A percentile compares a stretch with the other conserved stretches of the same genome.
These are phyloP conservation scores for Dryas iulia DNA, from an alignment of 1,140 invertebrate genomes.

Conservation along the genomic window DNA sequence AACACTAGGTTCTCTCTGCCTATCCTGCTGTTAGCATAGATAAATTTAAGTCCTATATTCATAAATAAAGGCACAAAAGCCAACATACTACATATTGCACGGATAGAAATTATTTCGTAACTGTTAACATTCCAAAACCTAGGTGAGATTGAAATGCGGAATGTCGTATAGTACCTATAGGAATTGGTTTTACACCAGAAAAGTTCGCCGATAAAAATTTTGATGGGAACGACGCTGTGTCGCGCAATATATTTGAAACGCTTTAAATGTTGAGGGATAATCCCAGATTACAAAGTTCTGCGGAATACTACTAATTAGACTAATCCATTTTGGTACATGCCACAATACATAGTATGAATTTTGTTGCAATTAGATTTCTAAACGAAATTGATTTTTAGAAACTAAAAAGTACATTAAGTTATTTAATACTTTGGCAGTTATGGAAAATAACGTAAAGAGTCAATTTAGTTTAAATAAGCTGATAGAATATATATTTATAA, in stretches of 20 bases:
- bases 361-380: too few relatives aligned
- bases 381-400: too few relatives aligned
- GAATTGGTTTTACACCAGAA: neutral
- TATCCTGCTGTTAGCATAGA: too few relatives aligned
- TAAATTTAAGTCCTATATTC: too few relatives aligned
- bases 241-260: constrained; percentile 6
- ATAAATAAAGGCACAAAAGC: too few relatives aligned
- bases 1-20: too few relatives aligned
- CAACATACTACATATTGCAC: too few relatives aligned
- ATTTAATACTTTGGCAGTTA: too few relatives aligned
- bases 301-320: constrained; percentile 6
- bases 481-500: too few relatives aligned
- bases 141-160: neutral
- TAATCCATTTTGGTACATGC: constrained; percentile 1
- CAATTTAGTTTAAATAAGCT: too few relatives aligned
- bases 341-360: neutral
- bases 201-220: neutral
- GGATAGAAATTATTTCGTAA: too few relatives aligned
- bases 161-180: neutral
- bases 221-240: neutral
- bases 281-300: constrained; percentile 12
- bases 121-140: neutral
- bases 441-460: too few relatives aligned
- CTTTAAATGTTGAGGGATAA: constrained; percentile 11
- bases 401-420: neutral